Conservation (phyloP, 2,888 invertebrate species). For the Leptarthrus brevirostris region DNA sequence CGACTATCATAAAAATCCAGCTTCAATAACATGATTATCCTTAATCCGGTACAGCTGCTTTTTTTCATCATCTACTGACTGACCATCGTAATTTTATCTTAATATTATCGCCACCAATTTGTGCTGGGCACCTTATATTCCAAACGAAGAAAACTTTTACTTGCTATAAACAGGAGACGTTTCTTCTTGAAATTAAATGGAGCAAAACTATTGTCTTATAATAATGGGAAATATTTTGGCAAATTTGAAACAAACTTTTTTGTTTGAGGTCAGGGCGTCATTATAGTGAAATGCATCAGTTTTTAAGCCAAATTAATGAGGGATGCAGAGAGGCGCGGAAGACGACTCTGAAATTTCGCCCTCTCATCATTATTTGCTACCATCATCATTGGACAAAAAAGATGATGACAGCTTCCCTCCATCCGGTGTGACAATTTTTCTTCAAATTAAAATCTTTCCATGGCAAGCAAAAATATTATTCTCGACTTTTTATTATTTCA, state of each 20-base stretch:
- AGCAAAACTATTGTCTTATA: no score
- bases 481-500: constrained; percentile 7
- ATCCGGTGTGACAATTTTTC: constrained; percentile 15
- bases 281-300: constrained; percentile 23
- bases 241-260: neutral
- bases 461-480: constrained; percentile 1
- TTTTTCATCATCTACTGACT: no score
- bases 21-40: no score
- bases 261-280: constrained; percentile 28
- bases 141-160: no score
- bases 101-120: no score
- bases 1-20: no score
- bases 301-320: constrained; percentile 24
- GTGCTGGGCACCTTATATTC: no score
- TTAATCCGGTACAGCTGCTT: no score
- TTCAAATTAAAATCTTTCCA: constrained; percentile 33
- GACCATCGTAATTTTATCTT: no score
- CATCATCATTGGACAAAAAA: constrained; percentile 2
- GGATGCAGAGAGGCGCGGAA: neutral
- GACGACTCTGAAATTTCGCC: neutral
- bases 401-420: constrained; percentile 23
- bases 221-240: neutral
- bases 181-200: no score
- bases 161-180: no score
- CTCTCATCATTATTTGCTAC: constrained; percentile 2